Percentiles rank a stretch among this genome's conserved stretches.
Conservation (phyloP, 2,113 vertebrate genomes). For the Elephantulus edwardii region DNA sequence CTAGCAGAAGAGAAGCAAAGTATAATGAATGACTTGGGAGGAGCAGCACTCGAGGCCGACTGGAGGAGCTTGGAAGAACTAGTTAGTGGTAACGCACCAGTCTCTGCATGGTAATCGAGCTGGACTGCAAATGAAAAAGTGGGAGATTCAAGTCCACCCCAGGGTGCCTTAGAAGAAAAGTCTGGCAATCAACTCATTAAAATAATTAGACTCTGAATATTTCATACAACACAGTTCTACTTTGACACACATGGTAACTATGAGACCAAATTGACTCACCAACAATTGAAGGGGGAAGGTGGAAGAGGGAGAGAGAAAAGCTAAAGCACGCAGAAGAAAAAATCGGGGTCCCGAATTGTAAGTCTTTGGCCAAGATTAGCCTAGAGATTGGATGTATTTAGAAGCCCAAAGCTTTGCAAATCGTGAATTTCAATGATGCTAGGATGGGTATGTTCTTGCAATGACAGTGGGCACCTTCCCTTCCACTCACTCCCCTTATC, state of each 20-base stretch:
- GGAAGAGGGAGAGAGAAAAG: not conserved
- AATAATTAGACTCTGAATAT: not conserved
- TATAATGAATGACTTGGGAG: constrained; percentile 43
- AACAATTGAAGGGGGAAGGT: too few species aligned
- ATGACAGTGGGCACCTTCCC: not conserved
- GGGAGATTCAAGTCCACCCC: too few species aligned
- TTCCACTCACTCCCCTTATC: too few species aligned
- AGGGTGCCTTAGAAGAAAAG: not conserved
- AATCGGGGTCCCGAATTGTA: not conserved
- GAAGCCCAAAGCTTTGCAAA: not conserved
- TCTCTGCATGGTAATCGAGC: not conserved
- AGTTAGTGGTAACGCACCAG: not conserved
- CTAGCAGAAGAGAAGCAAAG: constrained; percentile 60
- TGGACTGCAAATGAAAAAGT: not conserved
- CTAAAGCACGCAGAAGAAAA: constrained; percentile 36
- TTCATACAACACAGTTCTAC: not conserved
- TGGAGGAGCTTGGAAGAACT: constrained; percentile 1
- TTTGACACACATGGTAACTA: not conserved
- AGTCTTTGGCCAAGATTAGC: not conserved
- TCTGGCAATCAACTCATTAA: not conserved
- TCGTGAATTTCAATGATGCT: not conserved
- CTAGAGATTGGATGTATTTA: not conserved
- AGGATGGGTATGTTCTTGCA: not conserved
- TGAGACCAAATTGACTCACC: not conserved
- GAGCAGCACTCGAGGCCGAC: not conserved